Evolutionary conservation across 2,797 vertebrate species (phyloP), one percentile per base, ranked within the genome.

Genomic region (Gymnothorax reevesii): DNA sequence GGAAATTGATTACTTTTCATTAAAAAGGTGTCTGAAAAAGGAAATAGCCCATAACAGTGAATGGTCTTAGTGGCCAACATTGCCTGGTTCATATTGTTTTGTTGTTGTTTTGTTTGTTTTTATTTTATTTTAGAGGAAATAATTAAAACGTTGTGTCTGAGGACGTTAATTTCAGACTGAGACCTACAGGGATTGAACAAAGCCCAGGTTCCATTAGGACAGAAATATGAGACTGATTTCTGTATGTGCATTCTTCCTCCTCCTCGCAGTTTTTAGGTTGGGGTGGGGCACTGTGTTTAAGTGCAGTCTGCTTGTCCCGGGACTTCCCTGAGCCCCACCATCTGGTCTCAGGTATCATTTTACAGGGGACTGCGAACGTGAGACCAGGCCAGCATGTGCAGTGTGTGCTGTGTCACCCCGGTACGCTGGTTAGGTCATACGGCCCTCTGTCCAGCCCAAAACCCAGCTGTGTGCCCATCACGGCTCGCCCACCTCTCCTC

Each of bases 1-100:
- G 69, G 3, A 42, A 75, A 15, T 17, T 33, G 71, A 42, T 7
- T 75, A 6, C 27, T 6, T 5, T 75, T 42, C 88, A 92, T 89
- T 89, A 89, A 89, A 88, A 33, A 91, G 79, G 90, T 92, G 91
- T 92, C 92, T 94, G 92, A 94, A 92, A 94, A 94, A 94, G 94
- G 33, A 91, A 94, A 93, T 93, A 93, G 92, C 91, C 93, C 93
- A 93, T 94, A 92, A 93, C 91, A 60, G 64, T 22, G 57, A 10
- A 17, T 66, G 59, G 59, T 80, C 59, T 60, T 82, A 13, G 49
- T 54, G 69, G 42, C 52, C 64, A 42, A 42, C 33, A 42, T 42
- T 42, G 33, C 33, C 33, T 42, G 33, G 33, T 42, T 42, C 33
- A 42, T 42, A 42, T 62, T 86, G 85, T 82, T 82, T 64, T 54